Evolutionary conservation across 2,113 vertebrate species (phyloP).

Genomic region (Poicephalus gulielmi): DNA sequence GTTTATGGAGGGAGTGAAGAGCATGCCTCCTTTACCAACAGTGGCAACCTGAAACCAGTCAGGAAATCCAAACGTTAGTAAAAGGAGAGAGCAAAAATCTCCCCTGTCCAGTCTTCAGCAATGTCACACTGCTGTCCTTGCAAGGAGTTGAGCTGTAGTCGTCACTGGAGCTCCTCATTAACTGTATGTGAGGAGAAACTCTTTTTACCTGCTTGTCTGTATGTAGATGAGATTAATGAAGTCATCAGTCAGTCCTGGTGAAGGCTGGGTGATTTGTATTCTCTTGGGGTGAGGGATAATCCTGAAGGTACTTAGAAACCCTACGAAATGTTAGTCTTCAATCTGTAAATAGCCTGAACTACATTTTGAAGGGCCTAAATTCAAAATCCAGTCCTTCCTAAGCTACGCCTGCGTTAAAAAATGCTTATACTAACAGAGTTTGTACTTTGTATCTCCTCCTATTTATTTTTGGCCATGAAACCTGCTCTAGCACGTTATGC

Average conservation of each 20-base stretch:
- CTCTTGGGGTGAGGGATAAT: not conserved
- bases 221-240: not conserved
- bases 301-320: not conserved
- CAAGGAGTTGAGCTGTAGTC: not conserved
- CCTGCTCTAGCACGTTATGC: not conserved
- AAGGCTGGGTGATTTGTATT: not conserved
- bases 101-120: not conserved
- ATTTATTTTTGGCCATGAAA: not conserved
- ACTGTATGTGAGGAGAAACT: not conserved
- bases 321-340: not conserved
- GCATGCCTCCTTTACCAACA: not conserved
- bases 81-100: not conserved
- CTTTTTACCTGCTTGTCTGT: not conserved
- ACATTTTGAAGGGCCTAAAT: not conserved
- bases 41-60: not conserved
- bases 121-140: not conserved
- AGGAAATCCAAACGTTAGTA: not conserved
- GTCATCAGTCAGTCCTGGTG: not conserved
- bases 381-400: not conserved
- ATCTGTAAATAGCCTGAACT: not conserved
- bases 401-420: not conserved
- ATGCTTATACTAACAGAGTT: not conserved
- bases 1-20: not conserved
- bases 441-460: not conserved
- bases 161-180: not conserved